Evolutionary conservation across 2,797 vertebrate genomes (phyloP).

Genomic region (Alcedo atthis): DNA sequence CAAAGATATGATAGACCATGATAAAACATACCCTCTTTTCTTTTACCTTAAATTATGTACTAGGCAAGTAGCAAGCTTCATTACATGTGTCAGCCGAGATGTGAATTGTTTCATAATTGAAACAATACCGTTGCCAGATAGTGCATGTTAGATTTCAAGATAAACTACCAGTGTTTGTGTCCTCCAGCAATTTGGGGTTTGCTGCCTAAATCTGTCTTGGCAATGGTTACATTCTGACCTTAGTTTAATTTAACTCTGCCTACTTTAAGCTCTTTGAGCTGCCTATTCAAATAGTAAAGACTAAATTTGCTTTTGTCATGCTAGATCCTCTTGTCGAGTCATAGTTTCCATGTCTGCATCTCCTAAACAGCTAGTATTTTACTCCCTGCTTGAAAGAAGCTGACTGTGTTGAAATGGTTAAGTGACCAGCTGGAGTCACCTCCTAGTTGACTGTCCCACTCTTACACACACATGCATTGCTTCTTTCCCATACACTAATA

Average conservation of each 20-base stretch:
- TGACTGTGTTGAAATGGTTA: neutral
- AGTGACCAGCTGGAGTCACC: neutral
- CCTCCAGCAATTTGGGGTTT: neutral
- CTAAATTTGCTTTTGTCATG: conserved; percentile 1
- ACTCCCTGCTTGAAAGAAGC: neutral
- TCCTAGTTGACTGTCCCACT: neutral
- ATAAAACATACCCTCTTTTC: conserved; percentile 71
- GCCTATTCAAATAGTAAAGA: neutral
- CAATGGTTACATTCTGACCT: conserved; percentile 36
- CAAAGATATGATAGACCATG: conserved; percentile 74
- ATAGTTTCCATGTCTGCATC: neutral
- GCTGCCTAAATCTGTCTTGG: neutral
- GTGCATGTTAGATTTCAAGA: conserved; percentile 25
- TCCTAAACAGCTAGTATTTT: neutral
- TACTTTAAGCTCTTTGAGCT: conserved; percentile 6
- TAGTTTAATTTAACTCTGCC: conserved; percentile 51
- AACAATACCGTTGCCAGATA: conserved; percentile 58
- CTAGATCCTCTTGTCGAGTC: neutral
- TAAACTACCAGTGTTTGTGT: conserved; percentile 19
- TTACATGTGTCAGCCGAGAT: conserved; percentile 61
- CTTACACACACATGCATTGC: neutral
- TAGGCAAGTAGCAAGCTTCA: conserved; percentile 62
- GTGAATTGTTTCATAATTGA: conserved; percentile 70
- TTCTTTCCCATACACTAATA: neutral
- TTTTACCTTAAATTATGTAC: conserved; percentile 71